phyloP scores from a whole-genome alignment of 2,797 vertebrate genomes.

The Chelon auratus region DNA sequence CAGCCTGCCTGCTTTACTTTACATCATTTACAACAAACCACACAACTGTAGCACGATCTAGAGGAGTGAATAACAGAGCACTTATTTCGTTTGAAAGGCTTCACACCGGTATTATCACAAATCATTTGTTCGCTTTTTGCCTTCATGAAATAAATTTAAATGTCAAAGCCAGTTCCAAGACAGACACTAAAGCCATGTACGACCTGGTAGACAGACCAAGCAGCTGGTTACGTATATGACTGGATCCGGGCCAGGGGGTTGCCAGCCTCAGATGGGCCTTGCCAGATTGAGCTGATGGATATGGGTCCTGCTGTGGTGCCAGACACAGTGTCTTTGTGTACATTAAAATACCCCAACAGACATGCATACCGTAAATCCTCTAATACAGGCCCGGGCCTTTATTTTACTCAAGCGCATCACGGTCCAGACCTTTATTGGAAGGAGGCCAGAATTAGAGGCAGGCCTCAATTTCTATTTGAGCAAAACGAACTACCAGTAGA shows the following conservation, averaged over 20 bases:
- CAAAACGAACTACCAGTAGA: no score
- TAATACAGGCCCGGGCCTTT: no score
- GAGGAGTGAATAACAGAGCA: neutral
- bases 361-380: no score
- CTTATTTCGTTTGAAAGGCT: neutral
- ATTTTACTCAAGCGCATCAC: no score
- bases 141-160: slow-evolving; percentile 22
- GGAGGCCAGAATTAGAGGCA: no score
- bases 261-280: slow-evolving; percentile 24
- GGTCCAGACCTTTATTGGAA: no score
- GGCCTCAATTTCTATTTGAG: no score
- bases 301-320: slow-evolving; percentile 6
- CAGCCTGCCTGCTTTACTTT: neutral
- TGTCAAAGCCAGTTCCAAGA: slow-evolving; percentile 26
- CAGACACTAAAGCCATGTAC: slow-evolving; percentile 46
- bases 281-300: slow-evolving; percentile 34
- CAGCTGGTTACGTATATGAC: slow-evolving; percentile 49
- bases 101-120: neutral
- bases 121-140: neutral
- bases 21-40: neutral
- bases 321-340: slow-evolving; percentile 29
- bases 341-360: slow-evolving; percentile 24
- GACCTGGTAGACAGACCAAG: slow-evolving; percentile 49
- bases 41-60: neutral
- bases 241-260: slow-evolving; percentile 41